These are phyloP conservation scores for Nannoperca obscura DNA, from an alignment of 2,797 vertebrate genomes.

Conservation along the genomic window DNA sequence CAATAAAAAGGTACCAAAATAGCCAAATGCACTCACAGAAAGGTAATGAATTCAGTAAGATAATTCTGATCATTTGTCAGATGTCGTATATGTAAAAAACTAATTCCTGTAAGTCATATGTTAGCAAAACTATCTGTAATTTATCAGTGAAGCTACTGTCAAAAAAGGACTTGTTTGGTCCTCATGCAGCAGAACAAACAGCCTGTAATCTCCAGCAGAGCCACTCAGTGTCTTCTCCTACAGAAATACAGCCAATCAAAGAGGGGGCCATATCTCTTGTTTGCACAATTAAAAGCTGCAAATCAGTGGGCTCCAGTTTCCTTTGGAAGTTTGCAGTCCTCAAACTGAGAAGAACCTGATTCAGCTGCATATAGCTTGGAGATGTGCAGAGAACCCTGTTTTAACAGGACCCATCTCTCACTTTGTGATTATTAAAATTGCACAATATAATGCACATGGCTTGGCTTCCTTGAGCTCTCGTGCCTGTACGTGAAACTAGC, in stretches of 20 bases:
- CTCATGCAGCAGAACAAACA: conserved; percentile 31
- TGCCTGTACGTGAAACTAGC: conserved; percentile 44
- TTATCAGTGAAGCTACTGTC: conserved; percentile 20
- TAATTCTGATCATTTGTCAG: conserved; percentile 8
- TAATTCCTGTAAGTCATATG: conserved; percentile 8
- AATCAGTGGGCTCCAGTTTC: no score
- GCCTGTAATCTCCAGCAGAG: conserved; percentile 35
- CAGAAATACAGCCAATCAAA: conserved; percentile 37
- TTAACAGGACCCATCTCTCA: not conserved
- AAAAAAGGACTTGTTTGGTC: conserved; percentile 33
- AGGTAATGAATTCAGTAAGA: not conserved
- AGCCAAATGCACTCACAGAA: not conserved
- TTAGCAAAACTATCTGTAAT: conserved; percentile 23
- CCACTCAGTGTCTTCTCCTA: conserved; percentile 31
- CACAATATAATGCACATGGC: conserved; percentile 34
- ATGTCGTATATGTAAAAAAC: conserved; percentile 4
- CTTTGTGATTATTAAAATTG: conserved; percentile 45
- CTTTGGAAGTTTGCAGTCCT: no score
- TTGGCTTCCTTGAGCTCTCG: conserved; percentile 42
- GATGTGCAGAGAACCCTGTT: no score
- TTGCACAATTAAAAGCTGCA: no score
- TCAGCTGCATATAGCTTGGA: no score
- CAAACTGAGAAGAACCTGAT: no score
- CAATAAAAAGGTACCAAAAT: not conserved
- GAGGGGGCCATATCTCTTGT: conserved; percentile 3